phyloP scores from a whole-genome alignment of 1,140 invertebrate species.

The Myzus persicae region DNA sequence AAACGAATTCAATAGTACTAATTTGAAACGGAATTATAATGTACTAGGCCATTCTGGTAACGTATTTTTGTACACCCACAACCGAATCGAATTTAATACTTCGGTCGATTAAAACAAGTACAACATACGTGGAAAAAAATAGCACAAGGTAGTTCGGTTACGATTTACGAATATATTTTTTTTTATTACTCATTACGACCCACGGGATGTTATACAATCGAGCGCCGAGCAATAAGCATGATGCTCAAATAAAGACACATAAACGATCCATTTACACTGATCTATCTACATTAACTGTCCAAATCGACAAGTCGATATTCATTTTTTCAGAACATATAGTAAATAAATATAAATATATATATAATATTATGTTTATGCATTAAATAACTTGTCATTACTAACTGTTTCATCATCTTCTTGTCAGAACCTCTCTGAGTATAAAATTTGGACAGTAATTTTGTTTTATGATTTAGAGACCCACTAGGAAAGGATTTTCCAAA shows the following conservation, averaged over 20 bases:
- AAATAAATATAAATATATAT: too few relatives aligned
- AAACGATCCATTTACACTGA: background rate
- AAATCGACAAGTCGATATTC: background rate
- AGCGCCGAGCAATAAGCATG: background rate
- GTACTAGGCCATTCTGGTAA: background rate
- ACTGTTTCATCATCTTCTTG: too few relatives aligned
- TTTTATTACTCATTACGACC: background rate
- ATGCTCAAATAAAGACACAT: background rate
- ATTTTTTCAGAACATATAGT: background rate
- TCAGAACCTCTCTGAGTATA: too few relatives aligned
- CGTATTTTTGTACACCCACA: background rate
- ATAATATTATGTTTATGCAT: too few relatives aligned
- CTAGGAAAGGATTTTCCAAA: too few relatives aligned
- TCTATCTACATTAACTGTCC: too few relatives aligned
- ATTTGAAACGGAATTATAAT: background rate
- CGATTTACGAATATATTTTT: background rate
- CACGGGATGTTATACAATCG: background rate
- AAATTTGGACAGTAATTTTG: too few relatives aligned
- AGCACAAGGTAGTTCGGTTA: conserved; percentile 14
- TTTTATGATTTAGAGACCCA: too few relatives aligned
- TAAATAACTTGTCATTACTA: too few relatives aligned
- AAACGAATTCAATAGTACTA: background rate
- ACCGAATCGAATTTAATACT: background rate
- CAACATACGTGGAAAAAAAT: background rate
- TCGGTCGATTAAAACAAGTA: background rate